A percentile compares a stretch with the other conserved stretches of the same genome.
Conservation (phyloP, 2,888 invertebrate genomes). For the Neoascia interrupta region DNA sequence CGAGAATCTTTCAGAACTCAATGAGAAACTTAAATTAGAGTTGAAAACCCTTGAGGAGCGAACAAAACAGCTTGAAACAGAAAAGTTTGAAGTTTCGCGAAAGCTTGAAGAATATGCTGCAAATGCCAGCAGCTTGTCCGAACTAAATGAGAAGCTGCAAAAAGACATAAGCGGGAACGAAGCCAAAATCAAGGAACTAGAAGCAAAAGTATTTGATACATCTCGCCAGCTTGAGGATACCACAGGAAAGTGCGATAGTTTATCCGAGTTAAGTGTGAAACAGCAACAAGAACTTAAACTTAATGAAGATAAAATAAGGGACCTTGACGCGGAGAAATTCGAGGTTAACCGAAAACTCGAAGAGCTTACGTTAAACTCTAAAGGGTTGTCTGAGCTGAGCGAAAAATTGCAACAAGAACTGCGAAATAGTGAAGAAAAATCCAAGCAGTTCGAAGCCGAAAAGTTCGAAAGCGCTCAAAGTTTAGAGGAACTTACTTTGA, state of each 20-base stretch:
- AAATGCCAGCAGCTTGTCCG: slow-evolving; percentile 70
- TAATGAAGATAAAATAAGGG: slow-evolving; percentile 79
- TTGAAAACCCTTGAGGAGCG: not conserved
- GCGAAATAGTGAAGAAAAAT: slow-evolving; percentile 81
- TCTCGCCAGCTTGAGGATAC: slow-evolving; percentile 81
- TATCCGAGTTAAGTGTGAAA: slow-evolving; percentile 81
- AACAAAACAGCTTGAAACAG: not conserved
- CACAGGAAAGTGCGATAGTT: slow-evolving; percentile 74
- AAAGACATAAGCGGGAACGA: not conserved
- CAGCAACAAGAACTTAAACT: slow-evolving; percentile 83
- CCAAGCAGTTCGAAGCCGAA: slow-evolving; percentile 80
- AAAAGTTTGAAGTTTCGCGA: slow-evolving; percentile 69
- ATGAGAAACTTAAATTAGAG: slow-evolving; percentile 49
- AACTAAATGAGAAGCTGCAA: slow-evolving; percentile 69
- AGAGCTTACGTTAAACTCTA: slow-evolving; percentile 70
- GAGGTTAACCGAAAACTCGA: slow-evolving; percentile 67
- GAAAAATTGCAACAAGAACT: slow-evolving; percentile 68
- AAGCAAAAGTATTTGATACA: slow-evolving; percentile 77
- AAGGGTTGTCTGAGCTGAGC: slow-evolving; percentile 73
- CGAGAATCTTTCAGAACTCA: slow-evolving; percentile 70
- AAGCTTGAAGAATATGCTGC: slow-evolving; percentile 71
- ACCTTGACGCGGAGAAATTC: slow-evolving; percentile 66
- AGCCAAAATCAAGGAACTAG: slow-evolving; percentile 79
- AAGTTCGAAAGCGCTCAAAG: slow-evolving; percentile 80
- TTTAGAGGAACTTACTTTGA: slow-evolving; percentile 77